Conservation (phyloP, 2,888 invertebrate species). For the Alloplasta piceator region DNA sequence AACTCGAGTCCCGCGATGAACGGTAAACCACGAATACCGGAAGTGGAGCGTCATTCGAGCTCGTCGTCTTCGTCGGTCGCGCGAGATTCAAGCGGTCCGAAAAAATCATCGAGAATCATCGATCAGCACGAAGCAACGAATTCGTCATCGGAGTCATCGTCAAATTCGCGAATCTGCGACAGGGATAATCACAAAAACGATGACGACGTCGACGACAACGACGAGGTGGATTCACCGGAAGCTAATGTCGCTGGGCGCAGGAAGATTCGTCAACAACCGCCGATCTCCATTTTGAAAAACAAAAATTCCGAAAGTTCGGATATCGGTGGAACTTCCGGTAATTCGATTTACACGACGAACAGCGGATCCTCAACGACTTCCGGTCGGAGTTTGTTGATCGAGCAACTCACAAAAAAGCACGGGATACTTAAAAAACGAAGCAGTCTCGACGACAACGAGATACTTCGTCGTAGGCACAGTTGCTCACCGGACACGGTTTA, state of each 20-base stretch:
- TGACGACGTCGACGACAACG: conserved; percentile 73
- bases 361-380: conserved; percentile 87
- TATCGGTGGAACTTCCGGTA: conserved; percentile 74
- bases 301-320: conserved; percentile 83
- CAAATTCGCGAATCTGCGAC: not conserved
- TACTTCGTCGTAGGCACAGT: conserved; percentile 87
- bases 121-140: conserved; percentile 30
- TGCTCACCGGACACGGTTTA: conserved; percentile 88
- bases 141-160: conserved; percentile 14
- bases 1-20: conserved; percentile 64
- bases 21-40: conserved; percentile 57
- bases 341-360: conserved; percentile 81
- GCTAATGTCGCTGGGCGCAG: conserved; percentile 60
- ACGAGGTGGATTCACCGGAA: conserved; percentile 63
- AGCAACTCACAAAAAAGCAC: conserved; percentile 88
- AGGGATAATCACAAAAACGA: conserved; percentile 53
- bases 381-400: conserved; percentile 88
- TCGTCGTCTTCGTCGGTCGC: conserved; percentile 38
- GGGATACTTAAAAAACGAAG: conserved; percentile 93
- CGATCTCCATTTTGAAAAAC: conserved; percentile 86
- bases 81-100: conserved; percentile 53
- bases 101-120: conserved; percentile 38
- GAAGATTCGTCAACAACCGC: conserved; percentile 74
- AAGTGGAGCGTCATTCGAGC: conserved; percentile 43
- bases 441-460: conserved; percentile 92